Base-by-base conservation (phyloP, 2,113 vertebrate genomes). In the Struthio camelus region DNA sequence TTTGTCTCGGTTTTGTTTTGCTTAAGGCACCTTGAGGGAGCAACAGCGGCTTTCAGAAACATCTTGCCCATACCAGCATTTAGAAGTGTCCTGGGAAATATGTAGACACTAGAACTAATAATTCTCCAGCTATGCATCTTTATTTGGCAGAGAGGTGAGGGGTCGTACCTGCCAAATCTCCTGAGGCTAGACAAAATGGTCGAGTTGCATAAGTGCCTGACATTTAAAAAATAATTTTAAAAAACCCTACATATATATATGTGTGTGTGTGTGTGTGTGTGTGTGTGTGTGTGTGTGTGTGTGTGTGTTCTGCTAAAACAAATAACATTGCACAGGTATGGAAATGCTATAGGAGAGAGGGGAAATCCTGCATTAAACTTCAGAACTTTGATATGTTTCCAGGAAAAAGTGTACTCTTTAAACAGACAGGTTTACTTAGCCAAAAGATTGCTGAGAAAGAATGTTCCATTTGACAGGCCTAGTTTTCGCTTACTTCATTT, bases 191-290 rank as follows among this genome's bases (percentile, higher is more conserved):
- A 87, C 73, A 86, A 71, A 46, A 40, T 72, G 48, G 77, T 80
- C 5, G 3, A 94, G 66, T 95, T 97, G 95, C 87, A 0, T 94
- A 98, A 98, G 98, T 98, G 98, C 98, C 98, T 98, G 96, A 97
- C 34, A 30, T 71, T 80, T 86, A 87, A 92, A 92, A 61, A 48
- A 87, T 54, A 96, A 87, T 91, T 32, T 28, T 32, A 58, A 58
- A 58, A 54, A 58, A 32, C 9, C 54, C 53, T 54, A 54, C 28
- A 54, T 54, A 54, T 54, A 54, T 54, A 54, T 28, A 28, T 54
- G 28, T 28, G 14, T 75, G 75, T 70, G 50, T 89, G 9, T 94
- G 3, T 81, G 2, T 80, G 51, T 96, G 92, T 96, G 95, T 96
- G 75, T 70, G 50, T 89, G 9, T 94, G 3, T 54, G 28, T 28